phyloP scores from a whole-genome alignment of 1,140 invertebrate species.

The Caerostris darwini region DNA sequence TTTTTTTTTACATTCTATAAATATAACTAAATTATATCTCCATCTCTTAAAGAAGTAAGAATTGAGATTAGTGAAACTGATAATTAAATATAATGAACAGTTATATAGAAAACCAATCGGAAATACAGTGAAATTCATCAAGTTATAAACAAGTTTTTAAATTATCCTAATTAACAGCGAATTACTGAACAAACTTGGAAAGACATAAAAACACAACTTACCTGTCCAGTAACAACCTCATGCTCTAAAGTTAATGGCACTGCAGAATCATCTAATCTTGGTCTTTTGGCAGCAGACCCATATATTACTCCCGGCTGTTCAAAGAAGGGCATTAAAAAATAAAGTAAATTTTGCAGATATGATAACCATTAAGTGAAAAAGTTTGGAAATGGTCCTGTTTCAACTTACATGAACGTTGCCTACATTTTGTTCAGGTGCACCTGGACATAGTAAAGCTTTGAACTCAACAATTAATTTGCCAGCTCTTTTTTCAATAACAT shows the following conservation, averaged over 20 bases:
- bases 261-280: slow-evolving; percentile 31
- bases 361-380: neutral
- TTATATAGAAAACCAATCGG: too few species aligned
- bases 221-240: slow-evolving; percentile 61
- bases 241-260: slow-evolving; percentile 37
- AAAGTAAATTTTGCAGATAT: neutral
- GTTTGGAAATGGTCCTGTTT: neutral
- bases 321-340: neutral
- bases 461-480: slow-evolving; percentile 82
- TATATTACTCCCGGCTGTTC: slow-evolving; percentile 17
- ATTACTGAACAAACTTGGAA: neutral
- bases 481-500: slow-evolving; percentile 82
- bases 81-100: too few species aligned
- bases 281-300: slow-evolving; percentile 17
- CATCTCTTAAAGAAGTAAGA: too few species aligned
- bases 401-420: neutral
- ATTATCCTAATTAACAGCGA: neutral
- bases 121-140: too few species aligned
- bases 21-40: too few species aligned
- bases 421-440: slow-evolving; percentile 68
- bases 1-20: too few species aligned
- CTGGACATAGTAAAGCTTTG: slow-evolving; percentile 81
- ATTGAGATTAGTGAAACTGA: too few species aligned
- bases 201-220: neutral
- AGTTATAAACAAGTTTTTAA: too few species aligned